phyloP scores from a whole-genome alignment of 1,140 invertebrate species.

The Caenorhabditis tropicalis region DNA sequence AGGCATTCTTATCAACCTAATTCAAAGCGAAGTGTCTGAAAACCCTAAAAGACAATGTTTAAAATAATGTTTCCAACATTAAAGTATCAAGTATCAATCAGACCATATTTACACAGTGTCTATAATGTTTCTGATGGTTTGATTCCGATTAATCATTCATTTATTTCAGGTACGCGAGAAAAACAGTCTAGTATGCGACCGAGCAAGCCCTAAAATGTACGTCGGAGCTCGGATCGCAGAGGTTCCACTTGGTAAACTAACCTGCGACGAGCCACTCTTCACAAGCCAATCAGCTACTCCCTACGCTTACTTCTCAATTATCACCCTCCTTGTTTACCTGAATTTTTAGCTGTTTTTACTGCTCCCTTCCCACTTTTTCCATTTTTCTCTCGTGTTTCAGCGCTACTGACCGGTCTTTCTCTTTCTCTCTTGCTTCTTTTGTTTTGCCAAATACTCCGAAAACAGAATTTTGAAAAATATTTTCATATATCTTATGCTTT shows the following conservation, averaged over 20 bases:
- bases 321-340: background rate
- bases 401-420: slow-evolving; percentile 41
- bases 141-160: background rate
- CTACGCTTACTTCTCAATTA: background rate
- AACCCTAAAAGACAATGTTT: background rate
- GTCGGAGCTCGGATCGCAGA: slow-evolving; percentile 64
- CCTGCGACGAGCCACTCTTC: slow-evolving; percentile 54
- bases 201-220: slow-evolving; percentile 62
- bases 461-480: background rate
- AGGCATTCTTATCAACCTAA: background rate
- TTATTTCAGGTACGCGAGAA: slow-evolving; percentile 66
- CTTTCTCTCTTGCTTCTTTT: slow-evolving; percentile 26
- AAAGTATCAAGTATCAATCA: slow-evolving; percentile 2
- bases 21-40: background rate
- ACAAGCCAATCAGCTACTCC: background rate
- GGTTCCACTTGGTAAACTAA: slow-evolving; percentile 60
- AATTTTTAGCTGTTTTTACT: background rate
- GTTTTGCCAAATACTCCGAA: background rate
- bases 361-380: background rate
- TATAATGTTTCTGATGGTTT: slow-evolving; percentile 24
- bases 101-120: slow-evolving; percentile 2
- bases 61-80: background rate
- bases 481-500: slow-evolving; percentile 40
- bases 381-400: slow-evolving; percentile 26
- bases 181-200: slow-evolving; percentile 59